Evolutionary conservation across 2,113 vertebrate genomes (phyloP), one percentile per base, ranked within the genome.

Genomic region (Chroicocephalus ridibundus): DNA sequence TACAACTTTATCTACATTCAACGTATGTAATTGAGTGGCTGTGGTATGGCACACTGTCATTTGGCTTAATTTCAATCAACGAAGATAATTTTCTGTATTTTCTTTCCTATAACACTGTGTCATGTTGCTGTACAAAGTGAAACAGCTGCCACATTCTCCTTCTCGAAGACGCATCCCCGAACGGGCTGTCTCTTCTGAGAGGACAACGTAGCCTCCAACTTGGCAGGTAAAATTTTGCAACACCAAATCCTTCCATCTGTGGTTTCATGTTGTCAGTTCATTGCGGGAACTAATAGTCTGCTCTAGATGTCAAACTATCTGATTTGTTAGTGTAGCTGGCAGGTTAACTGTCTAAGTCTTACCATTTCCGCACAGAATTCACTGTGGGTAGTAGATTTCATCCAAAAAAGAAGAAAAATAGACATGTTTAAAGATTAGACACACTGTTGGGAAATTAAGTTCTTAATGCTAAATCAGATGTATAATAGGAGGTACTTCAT

Each of bases 261-360:
- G 94, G 78, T 94, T 95, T 97, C 62, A 55, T 13, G 51, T 72
- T 94, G 94, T 89, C 87, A 88, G 89, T 74, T 91, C 81, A 88
- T 75, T 97, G 94, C 78, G 91, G 93, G 78, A 97, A 93, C 84
- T 74, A 88, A 94, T 89, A 69, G 85, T 91, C 93, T 87, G 34
- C 93, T 94, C 75, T 94, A 55, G 78, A 86, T 94, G 93, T 93
- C 93, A 94, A 88, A 60, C 62, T 88, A 40, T 79, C 78, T 97
- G 94, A 96, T 95, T 95, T 97, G 95, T 96, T 96, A 94, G 87
- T 82, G 93, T 91, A 90, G 62, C 62, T 96, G 91, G 81, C 81
- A 76, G 83, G 83, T 94, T 97, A 96, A 91, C 86, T 42, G 58
- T 76, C 88, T 94, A 82, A 91, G 70, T 61, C 77, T 66, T 94